Percentiles rank a stretch among this genome's conserved stretches.
These are phyloP conservation scores for Spialia ferax DNA, from an alignment of 2,888 invertebrate species.

Conservation along the genomic window DNA sequence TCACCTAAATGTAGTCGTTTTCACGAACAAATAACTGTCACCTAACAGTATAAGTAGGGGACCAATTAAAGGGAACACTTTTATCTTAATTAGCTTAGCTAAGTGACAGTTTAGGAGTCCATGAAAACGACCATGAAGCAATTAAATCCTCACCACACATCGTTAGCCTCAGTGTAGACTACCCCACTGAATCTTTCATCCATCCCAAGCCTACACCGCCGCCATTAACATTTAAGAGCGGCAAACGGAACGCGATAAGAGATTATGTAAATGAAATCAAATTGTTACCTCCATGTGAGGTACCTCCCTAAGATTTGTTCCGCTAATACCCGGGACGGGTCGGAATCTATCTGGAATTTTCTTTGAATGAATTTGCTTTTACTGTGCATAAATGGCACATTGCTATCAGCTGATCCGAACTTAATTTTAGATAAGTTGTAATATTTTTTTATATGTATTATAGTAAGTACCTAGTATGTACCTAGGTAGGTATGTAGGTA, in stretches of 20 bases:
- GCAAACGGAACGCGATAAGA: slow-evolving; percentile 69
- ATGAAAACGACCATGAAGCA: neutral
- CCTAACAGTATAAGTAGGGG: too few species aligned
- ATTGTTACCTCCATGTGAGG: slow-evolving; percentile 76
- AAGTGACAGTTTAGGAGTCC: neutral
- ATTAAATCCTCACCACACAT: neutral
- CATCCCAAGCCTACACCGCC: slow-evolving; percentile 44
- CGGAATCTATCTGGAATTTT: neutral
- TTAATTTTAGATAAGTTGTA: too few species aligned
- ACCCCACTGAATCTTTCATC: slow-evolving; percentile 8
- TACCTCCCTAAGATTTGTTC: slow-evolving; percentile 61
- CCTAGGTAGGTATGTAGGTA: too few species aligned
- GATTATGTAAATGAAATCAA: slow-evolving; percentile 71
- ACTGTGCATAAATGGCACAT: too few species aligned
- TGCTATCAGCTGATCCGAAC: too few species aligned
- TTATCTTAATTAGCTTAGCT: too few species aligned
- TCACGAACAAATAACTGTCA: too few species aligned
- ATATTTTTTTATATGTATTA: too few species aligned
- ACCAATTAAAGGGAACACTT: too few species aligned
- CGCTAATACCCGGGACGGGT: slow-evolving; percentile 52
- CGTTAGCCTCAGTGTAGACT: neutral
- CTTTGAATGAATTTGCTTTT: too few species aligned
- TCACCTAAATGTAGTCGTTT: too few species aligned
- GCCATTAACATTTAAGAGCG: slow-evolving; percentile 79
- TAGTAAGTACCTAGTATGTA: too few species aligned